Conservation (phyloP, 2,888 invertebrate species). For the Calliopum simillimum region DNA sequence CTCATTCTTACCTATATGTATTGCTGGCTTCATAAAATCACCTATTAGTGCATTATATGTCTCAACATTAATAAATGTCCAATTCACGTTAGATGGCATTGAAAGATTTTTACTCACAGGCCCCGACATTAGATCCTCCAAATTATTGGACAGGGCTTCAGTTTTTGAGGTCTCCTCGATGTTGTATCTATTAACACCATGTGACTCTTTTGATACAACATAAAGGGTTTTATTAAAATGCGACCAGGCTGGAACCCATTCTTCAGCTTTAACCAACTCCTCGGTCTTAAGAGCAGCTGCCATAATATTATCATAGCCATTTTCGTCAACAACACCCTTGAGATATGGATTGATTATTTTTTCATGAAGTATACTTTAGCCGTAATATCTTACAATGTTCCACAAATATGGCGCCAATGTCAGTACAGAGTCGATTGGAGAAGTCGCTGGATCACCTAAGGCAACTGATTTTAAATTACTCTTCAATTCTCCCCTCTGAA, state of each 20-base stretch:
- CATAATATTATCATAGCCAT: constrained; percentile 74
- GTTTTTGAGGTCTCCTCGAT: constrained; percentile 69
- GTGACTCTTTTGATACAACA: constrained; percentile 73
- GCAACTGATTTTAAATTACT: constrained; percentile 83
- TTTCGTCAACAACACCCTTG: constrained; percentile 76
- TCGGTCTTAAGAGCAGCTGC: constrained; percentile 71
- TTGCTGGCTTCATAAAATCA: constrained; percentile 88
- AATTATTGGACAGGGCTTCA: constrained; percentile 53
- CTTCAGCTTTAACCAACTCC: constrained; percentile 70
- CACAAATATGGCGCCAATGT: constrained; percentile 86
- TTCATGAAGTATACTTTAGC: too few species aligned
- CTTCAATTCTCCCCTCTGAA: constrained; percentile 72
- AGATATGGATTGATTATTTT: constrained; percentile 19
- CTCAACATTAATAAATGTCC: constrained; percentile 74
- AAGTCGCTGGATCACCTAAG: constrained; percentile 91
- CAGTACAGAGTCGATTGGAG: constrained; percentile 84
- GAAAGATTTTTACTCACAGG: constrained; percentile 75
- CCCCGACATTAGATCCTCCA: constrained; percentile 77
- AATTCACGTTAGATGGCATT: constrained; percentile 74
- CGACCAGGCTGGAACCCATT: constrained; percentile 73
- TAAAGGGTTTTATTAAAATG: constrained; percentile 76
- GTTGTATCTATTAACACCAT: constrained; percentile 84
- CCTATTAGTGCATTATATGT: constrained; percentile 73
- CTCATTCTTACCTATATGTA: constrained; percentile 74
- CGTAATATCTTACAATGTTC: constrained; percentile 70